These are phyloP conservation scores for Coelinius sp. DNA, from an alignment of 2,888 invertebrate genomes.

Conservation along the genomic window DNA sequence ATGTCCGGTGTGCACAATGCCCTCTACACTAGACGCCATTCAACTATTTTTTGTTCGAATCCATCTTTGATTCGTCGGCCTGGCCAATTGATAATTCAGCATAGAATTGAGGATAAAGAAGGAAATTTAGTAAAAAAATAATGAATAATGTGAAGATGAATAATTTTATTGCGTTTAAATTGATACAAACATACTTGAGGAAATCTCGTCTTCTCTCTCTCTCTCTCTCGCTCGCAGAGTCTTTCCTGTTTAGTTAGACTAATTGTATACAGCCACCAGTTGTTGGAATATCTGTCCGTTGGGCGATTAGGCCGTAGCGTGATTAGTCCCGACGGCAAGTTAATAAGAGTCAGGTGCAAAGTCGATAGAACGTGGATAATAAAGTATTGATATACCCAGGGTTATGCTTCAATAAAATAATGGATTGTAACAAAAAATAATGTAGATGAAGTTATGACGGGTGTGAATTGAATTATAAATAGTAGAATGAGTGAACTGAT, in stretches of 20 bases:
- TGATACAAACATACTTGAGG: background rate
- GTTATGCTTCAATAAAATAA: background rate
- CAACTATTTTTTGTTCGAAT: no score
- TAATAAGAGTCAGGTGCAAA: conserved; percentile 48
- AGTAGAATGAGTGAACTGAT: background rate
- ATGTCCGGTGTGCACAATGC: conserved; percentile 28
- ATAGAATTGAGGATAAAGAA: no score
- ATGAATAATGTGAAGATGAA: no score
- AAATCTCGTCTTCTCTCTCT: background rate
- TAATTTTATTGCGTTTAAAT: conserved; percentile 23
- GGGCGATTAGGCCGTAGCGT: conserved; percentile 46
- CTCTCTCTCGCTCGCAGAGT: background rate
- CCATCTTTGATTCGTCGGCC: no score
- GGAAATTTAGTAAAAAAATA: no score
- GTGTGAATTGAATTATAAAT: no score
- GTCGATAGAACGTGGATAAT: conserved; percentile 40
- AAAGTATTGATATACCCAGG: background rate
- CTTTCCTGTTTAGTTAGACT: conserved; percentile 3
- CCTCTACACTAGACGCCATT: background rate
- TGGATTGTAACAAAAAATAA: background rate
- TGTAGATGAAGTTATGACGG: no score
- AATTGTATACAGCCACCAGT: background rate
- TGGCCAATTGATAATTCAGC: no score
- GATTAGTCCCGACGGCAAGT: conserved; percentile 46
- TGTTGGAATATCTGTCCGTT: conserved; percentile 29